These are phyloP conservation scores for Acrocephalus kingi DNA, from an alignment of 2,113 vertebrate genomes.

Conservation along the genomic window DNA sequence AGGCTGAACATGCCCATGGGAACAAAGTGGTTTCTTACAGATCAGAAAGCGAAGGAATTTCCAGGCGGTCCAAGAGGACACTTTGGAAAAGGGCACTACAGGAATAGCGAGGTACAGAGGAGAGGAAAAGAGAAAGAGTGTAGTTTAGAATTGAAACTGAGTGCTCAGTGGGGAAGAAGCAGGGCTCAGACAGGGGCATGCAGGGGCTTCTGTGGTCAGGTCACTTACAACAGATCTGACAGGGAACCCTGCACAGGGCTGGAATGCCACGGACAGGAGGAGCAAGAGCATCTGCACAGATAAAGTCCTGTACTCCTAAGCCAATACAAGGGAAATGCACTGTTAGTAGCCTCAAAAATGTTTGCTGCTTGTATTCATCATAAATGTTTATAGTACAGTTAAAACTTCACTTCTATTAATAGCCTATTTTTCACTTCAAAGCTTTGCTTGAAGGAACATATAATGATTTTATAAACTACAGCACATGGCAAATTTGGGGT, in stretches of 20 bases:
- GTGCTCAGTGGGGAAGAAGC: slow-evolving; percentile 38
- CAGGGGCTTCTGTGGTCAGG: slow-evolving; percentile 43
- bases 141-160: slow-evolving; percentile 55
- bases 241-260: slow-evolving; percentile 78
- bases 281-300: slow-evolving; percentile 71
- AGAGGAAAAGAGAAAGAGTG: slow-evolving; percentile 45
- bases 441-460: slow-evolving; percentile 1
- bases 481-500: neutral
- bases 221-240: slow-evolving; percentile 83
- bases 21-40: slow-evolving; percentile 55
- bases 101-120: slow-evolving; percentile 42
- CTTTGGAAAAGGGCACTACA: slow-evolving; percentile 56
- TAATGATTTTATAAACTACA: neutral
- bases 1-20: slow-evolving; percentile 66
- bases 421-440: neutral
- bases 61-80: slow-evolving; percentile 62
- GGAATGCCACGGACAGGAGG: slow-evolving; percentile 66
- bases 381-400: neutral
- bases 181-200: neutral
- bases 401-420: neutral
- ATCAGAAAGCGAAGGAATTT: slow-evolving; percentile 68
- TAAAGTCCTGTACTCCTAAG: slow-evolving; percentile 71
- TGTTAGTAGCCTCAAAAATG: slow-evolving; percentile 6
- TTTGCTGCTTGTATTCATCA: neutral
- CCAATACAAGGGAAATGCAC: slow-evolving; percentile 61